Evolutionary conservation across 2,888 invertebrate genomes (phyloP).

Genomic region (Pemphredon lugubris): DNA sequence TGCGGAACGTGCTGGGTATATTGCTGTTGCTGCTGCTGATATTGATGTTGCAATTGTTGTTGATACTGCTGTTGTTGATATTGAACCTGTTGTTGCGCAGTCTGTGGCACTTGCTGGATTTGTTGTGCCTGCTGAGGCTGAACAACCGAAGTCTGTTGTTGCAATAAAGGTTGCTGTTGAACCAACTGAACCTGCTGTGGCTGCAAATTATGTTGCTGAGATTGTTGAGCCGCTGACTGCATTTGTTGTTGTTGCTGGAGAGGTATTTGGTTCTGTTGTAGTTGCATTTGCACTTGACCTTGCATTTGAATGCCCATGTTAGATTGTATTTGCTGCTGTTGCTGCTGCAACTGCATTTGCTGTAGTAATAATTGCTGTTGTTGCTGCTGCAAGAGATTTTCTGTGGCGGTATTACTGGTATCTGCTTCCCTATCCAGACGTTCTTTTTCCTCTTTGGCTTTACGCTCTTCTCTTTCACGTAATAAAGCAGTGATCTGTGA

Average conservation of each 20-base stretch:
- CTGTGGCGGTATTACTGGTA: conserved; percentile 54
- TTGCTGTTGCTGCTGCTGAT: conserved; percentile 70
- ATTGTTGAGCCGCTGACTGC: conserved; percentile 76
- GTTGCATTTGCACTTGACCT: conserved; percentile 66
- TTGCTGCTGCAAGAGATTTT: conserved; percentile 74
- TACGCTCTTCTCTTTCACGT: conserved; percentile 84
- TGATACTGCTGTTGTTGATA: conserved; percentile 69
- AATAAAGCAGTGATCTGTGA: conserved; percentile 91
- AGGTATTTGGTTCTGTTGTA: conserved; percentile 68
- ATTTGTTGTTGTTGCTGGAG: conserved; percentile 66
- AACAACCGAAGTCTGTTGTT: conserved; percentile 76
- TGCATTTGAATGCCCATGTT: conserved; percentile 78
- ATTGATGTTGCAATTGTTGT: conserved; percentile 75
- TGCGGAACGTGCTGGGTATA: conserved; percentile 72
- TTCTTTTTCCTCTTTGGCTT: conserved; percentile 82
- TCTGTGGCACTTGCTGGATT: conserved; percentile 79
- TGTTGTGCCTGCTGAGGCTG: conserved; percentile 77
- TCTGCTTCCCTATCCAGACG: conserved; percentile 76
- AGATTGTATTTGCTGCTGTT: conserved; percentile 65
- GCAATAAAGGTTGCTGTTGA: conserved; percentile 82
- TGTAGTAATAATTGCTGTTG: conserved; percentile 73
- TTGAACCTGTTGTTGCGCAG: conserved; percentile 80
- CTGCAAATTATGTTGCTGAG: conserved; percentile 77
- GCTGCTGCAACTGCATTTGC: conserved; percentile 73
- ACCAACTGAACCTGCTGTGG: conserved; percentile 81